A percentile compares a stretch with the other conserved stretches of the same genome.
Conservation (phyloP, 2,797 vertebrate species). For the Poecilia wingei region DNA sequence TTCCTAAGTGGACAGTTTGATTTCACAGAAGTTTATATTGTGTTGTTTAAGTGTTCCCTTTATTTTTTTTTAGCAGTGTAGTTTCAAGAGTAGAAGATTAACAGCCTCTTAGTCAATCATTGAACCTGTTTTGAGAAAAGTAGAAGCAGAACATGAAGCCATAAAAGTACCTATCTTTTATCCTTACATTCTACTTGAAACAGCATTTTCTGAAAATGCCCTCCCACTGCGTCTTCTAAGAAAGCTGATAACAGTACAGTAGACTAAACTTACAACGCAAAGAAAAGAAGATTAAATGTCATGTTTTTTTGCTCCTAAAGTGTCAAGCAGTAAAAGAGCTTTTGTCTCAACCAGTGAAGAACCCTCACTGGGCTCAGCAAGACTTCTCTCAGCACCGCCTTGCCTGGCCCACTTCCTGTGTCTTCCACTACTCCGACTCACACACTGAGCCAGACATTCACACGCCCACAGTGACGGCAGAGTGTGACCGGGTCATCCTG, state of each 20-base stretch:
- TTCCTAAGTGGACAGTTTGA: too few relatives aligned
- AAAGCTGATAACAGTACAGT: constrained; percentile 10
- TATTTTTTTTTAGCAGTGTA: too few relatives aligned
- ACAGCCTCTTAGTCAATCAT: background rate
- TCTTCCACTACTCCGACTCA: constrained; percentile 59
- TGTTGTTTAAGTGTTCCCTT: too few relatives aligned
- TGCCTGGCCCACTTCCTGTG: constrained; percentile 64
- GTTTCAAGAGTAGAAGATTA: background rate
- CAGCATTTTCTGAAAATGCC: background rate
- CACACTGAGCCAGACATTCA: constrained; percentile 71
- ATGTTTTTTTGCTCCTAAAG: constrained; percentile 1
- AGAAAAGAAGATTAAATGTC: constrained; percentile 23
- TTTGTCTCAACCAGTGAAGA: constrained; percentile 31
- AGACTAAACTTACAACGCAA: background rate
- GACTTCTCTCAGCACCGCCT: constrained; percentile 42
- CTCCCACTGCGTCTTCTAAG: background rate
- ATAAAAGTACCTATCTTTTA: background rate
- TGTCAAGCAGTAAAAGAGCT: constrained; percentile 16
- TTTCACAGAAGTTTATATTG: too few relatives aligned
- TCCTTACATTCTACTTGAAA: background rate
- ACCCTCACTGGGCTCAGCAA: constrained; percentile 46
- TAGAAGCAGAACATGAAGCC: background rate
- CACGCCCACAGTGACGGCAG: constrained; percentile 69
- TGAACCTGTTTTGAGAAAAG: background rate
- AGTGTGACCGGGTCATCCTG: constrained; percentile 67